Base-by-base conservation (phyloP, 2,113 vertebrate genomes). In the Amblyopsis rosae region DNA sequence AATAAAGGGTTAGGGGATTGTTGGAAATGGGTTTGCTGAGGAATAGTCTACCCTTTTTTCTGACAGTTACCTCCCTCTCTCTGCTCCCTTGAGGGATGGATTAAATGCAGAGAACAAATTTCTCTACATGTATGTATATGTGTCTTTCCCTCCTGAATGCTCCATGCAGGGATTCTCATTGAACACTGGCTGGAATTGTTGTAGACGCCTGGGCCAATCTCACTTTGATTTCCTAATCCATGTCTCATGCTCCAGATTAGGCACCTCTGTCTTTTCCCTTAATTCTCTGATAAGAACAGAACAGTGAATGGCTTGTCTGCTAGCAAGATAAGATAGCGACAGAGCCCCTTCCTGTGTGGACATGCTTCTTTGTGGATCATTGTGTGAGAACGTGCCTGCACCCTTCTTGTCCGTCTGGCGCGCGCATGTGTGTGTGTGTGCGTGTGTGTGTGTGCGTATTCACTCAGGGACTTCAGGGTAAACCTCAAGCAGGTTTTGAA, bases 151-250 rank as follows among this genome's bases (percentile, higher is more conserved):
- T 66, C 64, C 71, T 82, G 70, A 67, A 70, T 77, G 81, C 71
- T 81, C 67, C 66, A 45, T 72, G 74, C 26, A 62, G 73, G 68
- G 70, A 75, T 82, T 81, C 79, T 71, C 77, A 6, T 79, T 67
- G 73, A 86, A 70, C 84, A 71, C 68, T 83, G 57, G 59, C 67
- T 79, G 76, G 71, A 66, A 80, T 90, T 88, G 84, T 86, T 61
- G 65, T 75, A 89, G 72, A 83, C 88, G 90, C 90, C 87, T 90
- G 84, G 81, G 79, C 72, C 86, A 76, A 83, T 88, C 83, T 89
- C 76, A 79, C 88, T 92, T 92, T 92, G 89, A 89, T 92, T 91
- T 87, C 83, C 81, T 91, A 93, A 92, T 93, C 90, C 84, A 72
- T 79, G 82, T 88, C 85, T 89, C 82, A 81, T 79, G 87, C 83